phyloP scores from a whole-genome alignment of 2,113 vertebrate species.

The Tetrax tetrax region DNA sequence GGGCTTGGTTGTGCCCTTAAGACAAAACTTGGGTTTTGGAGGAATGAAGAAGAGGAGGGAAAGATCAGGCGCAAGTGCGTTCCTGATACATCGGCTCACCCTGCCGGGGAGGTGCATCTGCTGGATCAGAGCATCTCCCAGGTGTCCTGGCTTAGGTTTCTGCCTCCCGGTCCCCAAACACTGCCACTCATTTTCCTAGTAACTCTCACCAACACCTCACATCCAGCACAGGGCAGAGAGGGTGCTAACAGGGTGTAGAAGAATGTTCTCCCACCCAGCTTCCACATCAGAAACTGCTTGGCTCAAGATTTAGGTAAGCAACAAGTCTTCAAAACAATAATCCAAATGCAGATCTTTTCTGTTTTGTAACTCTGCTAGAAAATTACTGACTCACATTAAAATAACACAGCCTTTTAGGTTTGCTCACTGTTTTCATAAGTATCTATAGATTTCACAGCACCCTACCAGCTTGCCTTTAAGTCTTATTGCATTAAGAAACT shows the following conservation, averaged over 20 bases:
- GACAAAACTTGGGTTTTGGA: not conserved
- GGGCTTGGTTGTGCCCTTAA: not conserved
- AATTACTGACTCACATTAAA: not conserved
- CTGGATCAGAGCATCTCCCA: slow-evolving; percentile 2
- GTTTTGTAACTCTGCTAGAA: not conserved
- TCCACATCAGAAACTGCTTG: not conserved
- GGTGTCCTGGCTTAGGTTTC: slow-evolving; percentile 16
- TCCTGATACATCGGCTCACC: not conserved
- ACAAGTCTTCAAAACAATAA: slow-evolving; percentile 6
- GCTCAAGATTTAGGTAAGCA: not conserved
- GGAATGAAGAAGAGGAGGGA: not conserved
- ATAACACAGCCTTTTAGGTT: not conserved
- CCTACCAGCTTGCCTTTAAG: not conserved
- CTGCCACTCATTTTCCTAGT: not conserved
- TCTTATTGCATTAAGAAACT: slow-evolving; percentile 24
- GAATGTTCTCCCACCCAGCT: not conserved
- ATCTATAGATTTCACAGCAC: not conserved
- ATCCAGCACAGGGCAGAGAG: not conserved
- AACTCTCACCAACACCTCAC: not conserved
- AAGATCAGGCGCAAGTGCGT: not conserved
- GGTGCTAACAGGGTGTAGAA: not conserved
- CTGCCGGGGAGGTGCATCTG: not conserved
- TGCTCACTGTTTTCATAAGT: not conserved
- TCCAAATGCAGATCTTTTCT: not conserved
- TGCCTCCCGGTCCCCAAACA: not conserved